Conservation (phyloP, 1,140 invertebrate genomes). For the Trichogramma pretiosum region DNA sequence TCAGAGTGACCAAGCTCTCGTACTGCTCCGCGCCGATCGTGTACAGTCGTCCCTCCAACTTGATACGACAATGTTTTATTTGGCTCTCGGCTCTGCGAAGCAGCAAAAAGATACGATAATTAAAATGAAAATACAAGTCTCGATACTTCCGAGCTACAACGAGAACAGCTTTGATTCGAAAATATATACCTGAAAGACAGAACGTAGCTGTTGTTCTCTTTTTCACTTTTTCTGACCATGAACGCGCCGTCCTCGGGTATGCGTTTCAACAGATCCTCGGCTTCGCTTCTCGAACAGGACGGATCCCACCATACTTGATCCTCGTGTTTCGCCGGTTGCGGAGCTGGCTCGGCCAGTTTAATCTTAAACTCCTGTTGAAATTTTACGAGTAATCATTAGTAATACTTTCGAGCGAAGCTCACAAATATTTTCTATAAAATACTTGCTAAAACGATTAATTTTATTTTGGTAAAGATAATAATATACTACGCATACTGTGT, state of each 20-base stretch:
- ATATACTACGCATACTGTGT: too few relatives aligned
- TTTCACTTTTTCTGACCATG: constrained; percentile 79
- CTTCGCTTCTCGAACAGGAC: constrained; percentile 65
- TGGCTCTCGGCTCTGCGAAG: constrained; percentile 75
- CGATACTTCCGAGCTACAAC: too few relatives aligned
- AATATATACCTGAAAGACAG: constrained; percentile 86
- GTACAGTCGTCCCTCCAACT: constrained; percentile 81
- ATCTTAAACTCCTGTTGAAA: constrained; percentile 81
- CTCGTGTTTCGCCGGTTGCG: constrained; percentile 89
- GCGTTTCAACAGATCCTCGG: constrained; percentile 78
- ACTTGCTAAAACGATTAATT: too few relatives aligned
- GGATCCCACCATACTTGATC: constrained; percentile 90
- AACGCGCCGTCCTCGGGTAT: constrained; percentile 84
- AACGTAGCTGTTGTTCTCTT: constrained; percentile 77
- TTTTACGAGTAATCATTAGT: too few relatives aligned
- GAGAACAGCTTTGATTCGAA: too few relatives aligned
- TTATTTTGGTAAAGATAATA: too few relatives aligned
- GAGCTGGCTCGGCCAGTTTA: constrained; percentile 80
- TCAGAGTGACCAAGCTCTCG: constrained; percentile 87
- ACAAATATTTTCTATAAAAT: too few relatives aligned
- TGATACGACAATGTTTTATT: constrained; percentile 92
- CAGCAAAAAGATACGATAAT: constrained; percentile 5
- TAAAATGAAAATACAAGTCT: constrained; percentile 2
- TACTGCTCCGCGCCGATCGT: constrained; percentile 84
- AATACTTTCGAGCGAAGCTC: too few relatives aligned